Evolutionary conservation across 2,888 invertebrate genomes (phyloP), one percentile per base, ranked within the genome.

Genomic region (Norana najaformis): DNA sequence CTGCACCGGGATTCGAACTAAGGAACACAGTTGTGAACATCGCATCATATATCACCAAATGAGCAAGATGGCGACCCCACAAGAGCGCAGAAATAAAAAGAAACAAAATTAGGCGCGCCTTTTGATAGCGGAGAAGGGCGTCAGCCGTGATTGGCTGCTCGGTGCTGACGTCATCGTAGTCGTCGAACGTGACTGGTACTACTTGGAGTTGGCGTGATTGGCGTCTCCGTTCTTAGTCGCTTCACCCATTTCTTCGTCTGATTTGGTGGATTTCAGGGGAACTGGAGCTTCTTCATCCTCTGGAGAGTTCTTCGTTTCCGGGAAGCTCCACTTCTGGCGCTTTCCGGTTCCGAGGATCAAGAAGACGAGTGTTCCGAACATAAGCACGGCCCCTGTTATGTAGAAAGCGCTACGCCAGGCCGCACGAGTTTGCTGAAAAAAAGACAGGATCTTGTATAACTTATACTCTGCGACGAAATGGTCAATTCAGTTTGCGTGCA

Each of bases 111-210:
- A 20, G 85, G 35, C 37, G 35, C 37, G 85, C 35, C 16, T 85
- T 85, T 34, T 36, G 8, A 36, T 13, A 6, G 85, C 37, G 37
- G 35, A 35, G 35, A 18, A n/a, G 35, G 37, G 85, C 16, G 35
- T 35, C 37, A 14, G 35, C 20, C 34, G n/a, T n/a, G n/a, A n/a
- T n/a, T n/a, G n/a, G n/a, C n/a, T n/a, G n/a, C n/a, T n/a, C n/a
- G n/a, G n/a, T n/a, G 34, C 37, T 85, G 85, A 85, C 37, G 35
- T 85, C 85, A 85, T n/a, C n/a, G n/a, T n/a, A n/a, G n/a, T 85
- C 85, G 35, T 85, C 36, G 35, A 13, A 14, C 23, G 85, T 85
- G 85, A 85, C 34, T 85, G 69, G 69, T 36, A 85, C 5, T 85
- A 36, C 16, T 23, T 85, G 13, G 36, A 20, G 35, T 36, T 85